These are phyloP conservation scores for Acanthis flammea DNA, from an alignment of 2,797 vertebrate species.

Conservation along the genomic window DNA sequence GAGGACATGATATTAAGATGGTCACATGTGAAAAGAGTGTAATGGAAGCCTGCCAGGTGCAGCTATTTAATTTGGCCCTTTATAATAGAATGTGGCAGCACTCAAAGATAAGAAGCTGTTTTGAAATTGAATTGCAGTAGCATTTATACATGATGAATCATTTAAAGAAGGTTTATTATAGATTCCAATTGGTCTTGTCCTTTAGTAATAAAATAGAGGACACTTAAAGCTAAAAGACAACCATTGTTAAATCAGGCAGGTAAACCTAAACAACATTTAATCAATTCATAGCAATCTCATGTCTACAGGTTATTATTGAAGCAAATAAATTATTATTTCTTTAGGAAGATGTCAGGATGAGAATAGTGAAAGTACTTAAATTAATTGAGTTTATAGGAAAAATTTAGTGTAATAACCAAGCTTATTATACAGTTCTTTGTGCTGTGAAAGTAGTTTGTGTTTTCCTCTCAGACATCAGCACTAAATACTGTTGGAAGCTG, in stretches of 20 bases:
- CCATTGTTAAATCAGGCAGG: background rate
- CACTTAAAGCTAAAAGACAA: background rate
- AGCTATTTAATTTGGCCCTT: background rate
- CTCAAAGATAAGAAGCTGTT: background rate
- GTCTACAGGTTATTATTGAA: background rate
- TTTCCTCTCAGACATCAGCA: background rate
- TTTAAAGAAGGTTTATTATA: background rate
- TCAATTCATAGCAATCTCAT: background rate
- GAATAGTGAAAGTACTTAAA: background rate
- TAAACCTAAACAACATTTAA: background rate
- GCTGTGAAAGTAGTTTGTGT: background rate
- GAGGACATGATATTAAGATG: background rate
- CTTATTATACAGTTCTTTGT: background rate
- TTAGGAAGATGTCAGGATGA: background rate
- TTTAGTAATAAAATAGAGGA: background rate
- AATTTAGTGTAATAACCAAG: background rate
- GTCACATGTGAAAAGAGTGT: background rate
- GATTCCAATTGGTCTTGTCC: background rate
- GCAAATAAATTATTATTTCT: background rate
- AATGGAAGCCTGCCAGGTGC: background rate
- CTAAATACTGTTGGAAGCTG: background rate
- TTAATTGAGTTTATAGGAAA: background rate
- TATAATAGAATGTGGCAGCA: background rate
- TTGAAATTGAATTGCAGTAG: conserved; percentile 6
- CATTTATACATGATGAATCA: background rate